These are phyloP conservation scores for Dryas iulia DNA, from an alignment of 1,140 invertebrate species.

Conservation along the genomic window DNA sequence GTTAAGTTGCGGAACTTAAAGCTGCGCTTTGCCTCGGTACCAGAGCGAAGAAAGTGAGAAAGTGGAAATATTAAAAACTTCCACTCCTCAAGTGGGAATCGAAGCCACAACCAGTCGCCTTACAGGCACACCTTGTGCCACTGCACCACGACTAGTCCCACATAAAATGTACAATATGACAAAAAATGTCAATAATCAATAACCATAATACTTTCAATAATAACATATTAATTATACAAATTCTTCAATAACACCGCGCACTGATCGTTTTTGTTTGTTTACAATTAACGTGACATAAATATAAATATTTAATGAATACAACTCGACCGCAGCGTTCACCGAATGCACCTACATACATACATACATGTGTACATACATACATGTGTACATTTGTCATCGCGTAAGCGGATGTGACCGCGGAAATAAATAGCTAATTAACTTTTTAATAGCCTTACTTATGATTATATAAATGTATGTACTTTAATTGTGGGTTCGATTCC, in stretches of 20 bases:
- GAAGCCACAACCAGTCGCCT: too few species aligned
- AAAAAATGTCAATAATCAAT: too few species aligned
- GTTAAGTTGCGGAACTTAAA: too few species aligned
- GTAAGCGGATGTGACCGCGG: conserved; percentile 8
- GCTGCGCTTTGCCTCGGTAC: too few species aligned
- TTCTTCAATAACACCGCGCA: background rate
- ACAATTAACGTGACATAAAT: conserved; percentile 20
- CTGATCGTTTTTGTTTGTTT: conserved; percentile 18
- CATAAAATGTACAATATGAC: too few species aligned
- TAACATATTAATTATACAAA: background rate
- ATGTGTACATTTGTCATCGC: conserved; percentile 8
- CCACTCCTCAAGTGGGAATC: too few species aligned
- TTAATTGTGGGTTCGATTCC: background rate
- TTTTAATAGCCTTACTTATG: background rate
- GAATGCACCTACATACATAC: background rate
- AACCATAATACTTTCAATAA: too few species aligned
- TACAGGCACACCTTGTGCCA: too few species aligned
- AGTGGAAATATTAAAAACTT: too few species aligned
- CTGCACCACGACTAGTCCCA: too few species aligned
- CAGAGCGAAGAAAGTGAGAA: too few species aligned
- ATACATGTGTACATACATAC: background rate
- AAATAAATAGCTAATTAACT: conserved; percentile 10
- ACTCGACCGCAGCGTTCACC: conserved; percentile 10
- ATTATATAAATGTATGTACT: background rate
- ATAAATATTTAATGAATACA: conserved; percentile 28